Conservation (phyloP, 2,888 invertebrate genomes). For the Cheiracanthium punctorium region DNA sequence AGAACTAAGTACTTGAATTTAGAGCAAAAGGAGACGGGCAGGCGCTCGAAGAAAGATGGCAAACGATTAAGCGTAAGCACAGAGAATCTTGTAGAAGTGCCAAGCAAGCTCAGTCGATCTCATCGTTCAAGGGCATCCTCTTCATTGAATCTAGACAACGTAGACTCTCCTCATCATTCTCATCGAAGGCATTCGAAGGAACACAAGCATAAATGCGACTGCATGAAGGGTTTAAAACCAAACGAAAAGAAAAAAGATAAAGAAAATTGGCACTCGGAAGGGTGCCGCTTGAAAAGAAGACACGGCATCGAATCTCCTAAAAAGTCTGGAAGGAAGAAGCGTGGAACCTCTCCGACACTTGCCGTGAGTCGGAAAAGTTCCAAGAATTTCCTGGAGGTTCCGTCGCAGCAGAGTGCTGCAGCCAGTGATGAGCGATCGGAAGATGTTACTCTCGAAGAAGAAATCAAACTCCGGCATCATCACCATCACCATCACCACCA, state of each 20-base stretch:
- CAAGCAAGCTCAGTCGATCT: not conserved
- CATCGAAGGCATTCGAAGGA: slow-evolving; percentile 22
- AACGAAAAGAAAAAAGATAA: not conserved
- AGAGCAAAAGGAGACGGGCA: not conserved
- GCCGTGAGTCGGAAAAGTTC: slow-evolving; percentile 21
- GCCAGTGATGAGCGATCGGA: slow-evolving; percentile 4
- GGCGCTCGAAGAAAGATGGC: not conserved
- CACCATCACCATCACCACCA: slow-evolving; percentile 50
- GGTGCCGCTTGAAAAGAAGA: not conserved
- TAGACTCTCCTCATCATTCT: not conserved
- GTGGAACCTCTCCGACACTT: not conserved
- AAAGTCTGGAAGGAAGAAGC: not conserved
- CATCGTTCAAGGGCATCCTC: not conserved
- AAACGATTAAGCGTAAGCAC: not conserved
- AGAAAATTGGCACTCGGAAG: not conserved
- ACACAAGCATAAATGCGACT: slow-evolving; percentile 7
- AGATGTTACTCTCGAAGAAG: slow-evolving; percentile 8
- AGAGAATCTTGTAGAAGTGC: not conserved
- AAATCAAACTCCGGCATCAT: slow-evolving; percentile 21
- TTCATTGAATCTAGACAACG: not conserved
- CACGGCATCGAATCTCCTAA: slow-evolving; percentile 21
- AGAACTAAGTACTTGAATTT: not conserved
- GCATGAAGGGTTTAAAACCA: not conserved
- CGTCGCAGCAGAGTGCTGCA: not conserved
- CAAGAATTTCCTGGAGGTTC: slow-evolving; percentile 44